Base-by-base conservation (phyloP, 2,888 invertebrate species). In the Girardia tigrina region DNA sequence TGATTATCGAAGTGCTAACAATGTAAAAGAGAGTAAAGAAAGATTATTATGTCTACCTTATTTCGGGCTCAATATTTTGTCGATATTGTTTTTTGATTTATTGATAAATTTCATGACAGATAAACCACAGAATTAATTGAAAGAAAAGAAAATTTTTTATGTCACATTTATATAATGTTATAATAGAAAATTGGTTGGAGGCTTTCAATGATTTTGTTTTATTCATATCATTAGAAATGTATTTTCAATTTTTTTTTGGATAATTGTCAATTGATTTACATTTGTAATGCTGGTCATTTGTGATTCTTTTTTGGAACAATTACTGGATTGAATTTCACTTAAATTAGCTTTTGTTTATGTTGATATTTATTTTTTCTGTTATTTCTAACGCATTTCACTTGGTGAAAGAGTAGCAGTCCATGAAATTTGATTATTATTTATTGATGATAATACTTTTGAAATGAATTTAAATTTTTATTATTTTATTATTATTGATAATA, bases 281-380 rank as follows among this genome's bases (percentile, higher is more conserved):
- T 56, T 56, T 56, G n/a, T 56, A 20, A 56, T 56, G n/a, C n/a
- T 56, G 56, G 56, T 56, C 56, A 56, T 56, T 56, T 56, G 56
- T 56, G 56, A 56, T 56, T 56, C 23, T 16, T 56, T n/a, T n/a
- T 16, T 36, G 8, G 16, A 12, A 36, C 16, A 12, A 36, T 36
- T 36, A 16, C 8, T 36, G 36, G 36, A 12, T 36, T 36, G 36
- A 36, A 36, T 36, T 36, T 36, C 36, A 36, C 36, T 36, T 36
- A 8, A 12, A 36, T 36, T 36, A 36, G 36, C 16, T 36, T 36
- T 36, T 8, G 16, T 36, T 36, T 36, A 16, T 36, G n/a, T n/a
- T n/a, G n/a, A n/a, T n/a, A n/a, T n/a, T n/a, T n/a, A n/a, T 36
- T 36, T 8, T 36, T 36, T 36, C 16, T 36, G 8, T 8, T 36